Base-by-base conservation (phyloP, 1,140 invertebrate species). In the Pogonus chalceus region DNA sequence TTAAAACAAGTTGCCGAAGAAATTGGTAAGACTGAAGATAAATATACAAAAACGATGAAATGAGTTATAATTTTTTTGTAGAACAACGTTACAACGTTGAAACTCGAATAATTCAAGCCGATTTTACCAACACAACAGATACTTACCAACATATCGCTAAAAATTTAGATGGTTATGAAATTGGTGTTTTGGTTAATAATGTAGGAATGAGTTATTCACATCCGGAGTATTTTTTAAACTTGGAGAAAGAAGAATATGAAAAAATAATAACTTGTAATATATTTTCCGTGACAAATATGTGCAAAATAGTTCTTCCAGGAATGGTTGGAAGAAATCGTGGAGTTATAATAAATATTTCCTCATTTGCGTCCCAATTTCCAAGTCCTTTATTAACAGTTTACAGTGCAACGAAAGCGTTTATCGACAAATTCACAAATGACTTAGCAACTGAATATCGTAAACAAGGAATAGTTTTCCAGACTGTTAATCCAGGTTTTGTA, bases 131-230 rank as follows among this genome's bases (percentile, higher is more conserved):
- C 55, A 57, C 68, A 10, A 73, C 69, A 2, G 76, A 79, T 1
- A 86, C 93, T 35, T 96, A 91, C 65, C 73, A 82, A 0, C 79
- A 79, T 52, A 90, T 96, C 46, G 76, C 80, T 20, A 81, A 82
- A 58, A 78, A 87, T 51, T 76, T 94, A 7, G 72, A 73, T 4
- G 86, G 81, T 1, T 72, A 97, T 1, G 91, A 97, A 66, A 85
- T 97, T 55, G 93, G 91, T 0, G 84, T 94, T 16, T 74, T 98
- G 9, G 81, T 98, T 2, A 99, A 99, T 70, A 98, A 98, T 75
- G 94, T 96, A 0, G 96, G 95, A 2, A 83, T 92, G 56, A 91
- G 88, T 51, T 96, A 96, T 69, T 74, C 82, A 0, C 81, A 90
- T 69, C 94, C 95, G 0, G 87, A 92, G 64, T 85, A 88, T 62